Percentiles rank a stretch among this genome's conserved stretches.
Conservation (phyloP, 1,140 invertebrate species). For the Drosophila tristis region DNA sequence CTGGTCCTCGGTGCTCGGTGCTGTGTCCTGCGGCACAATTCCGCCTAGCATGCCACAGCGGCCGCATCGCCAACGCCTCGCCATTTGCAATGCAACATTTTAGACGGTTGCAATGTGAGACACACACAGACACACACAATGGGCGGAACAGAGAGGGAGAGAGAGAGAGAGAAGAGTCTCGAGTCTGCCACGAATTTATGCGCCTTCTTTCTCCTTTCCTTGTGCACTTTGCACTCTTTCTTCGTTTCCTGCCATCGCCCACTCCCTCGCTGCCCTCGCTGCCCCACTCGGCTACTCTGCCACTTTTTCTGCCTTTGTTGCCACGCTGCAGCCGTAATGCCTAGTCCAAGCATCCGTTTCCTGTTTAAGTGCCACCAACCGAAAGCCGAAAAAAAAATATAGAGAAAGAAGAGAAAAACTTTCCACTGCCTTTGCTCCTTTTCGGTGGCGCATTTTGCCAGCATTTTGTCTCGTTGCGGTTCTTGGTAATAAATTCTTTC, state of each 20-base stretch:
- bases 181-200: constrained; percentile 72
- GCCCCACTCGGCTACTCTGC: background rate
- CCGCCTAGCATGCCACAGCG: constrained; percentile 76
- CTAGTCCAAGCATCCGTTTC: constrained; percentile 79
- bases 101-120: constrained; percentile 46
- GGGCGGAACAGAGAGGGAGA: background rate
- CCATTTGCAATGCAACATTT: constrained; percentile 72
- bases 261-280: background rate
- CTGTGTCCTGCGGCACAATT: constrained; percentile 75
- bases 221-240: constrained; percentile 56
- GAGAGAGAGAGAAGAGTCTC: constrained; percentile 11
- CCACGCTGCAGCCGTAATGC: constrained; percentile 47
- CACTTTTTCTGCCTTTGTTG: no score
- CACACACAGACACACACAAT: constrained; percentile 16
- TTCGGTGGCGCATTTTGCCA: constrained; percentile 44
- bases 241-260: constrained; percentile 2
- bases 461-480: constrained; percentile 80
- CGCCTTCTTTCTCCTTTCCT: constrained; percentile 55
- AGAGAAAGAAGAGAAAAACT: constrained; percentile 39
- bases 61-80: constrained; percentile 40
- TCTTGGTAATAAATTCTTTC: constrained; percentile 77
- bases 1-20: constrained; percentile 23
- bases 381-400: constrained; percentile 9
- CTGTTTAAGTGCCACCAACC: constrained; percentile 73
- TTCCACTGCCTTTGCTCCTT: constrained; percentile 43